phyloP scores from a whole-genome alignment of 2,797 vertebrate genomes.

The Brachymystax lenok region DNA sequence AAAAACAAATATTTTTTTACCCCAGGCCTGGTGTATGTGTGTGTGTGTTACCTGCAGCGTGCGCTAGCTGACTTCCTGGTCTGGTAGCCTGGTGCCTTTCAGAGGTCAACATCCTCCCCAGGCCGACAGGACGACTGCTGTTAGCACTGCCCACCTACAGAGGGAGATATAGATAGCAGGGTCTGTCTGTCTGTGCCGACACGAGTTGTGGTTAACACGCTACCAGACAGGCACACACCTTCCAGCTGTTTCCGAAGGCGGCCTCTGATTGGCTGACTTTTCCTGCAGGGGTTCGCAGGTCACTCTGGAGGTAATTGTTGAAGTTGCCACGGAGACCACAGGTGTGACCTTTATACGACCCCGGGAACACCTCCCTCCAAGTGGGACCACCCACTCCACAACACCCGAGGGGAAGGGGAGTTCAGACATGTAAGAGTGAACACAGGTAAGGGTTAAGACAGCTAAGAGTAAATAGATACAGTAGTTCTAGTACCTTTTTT shows the following conservation, averaged over 20 bases:
- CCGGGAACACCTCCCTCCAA: conserved; percentile 88
- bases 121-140: conserved; percentile 65
- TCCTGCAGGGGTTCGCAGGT: conserved; percentile 78
- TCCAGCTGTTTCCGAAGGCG: conserved; percentile 90
- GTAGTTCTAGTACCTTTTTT: conserved; percentile 75
- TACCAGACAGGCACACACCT: conserved; percentile 67
- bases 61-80: conserved; percentile 82
- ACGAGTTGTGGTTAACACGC: neutral
- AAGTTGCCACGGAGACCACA: conserved; percentile 93
- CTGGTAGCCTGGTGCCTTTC: conserved; percentile 83
- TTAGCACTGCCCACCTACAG: conserved; percentile 70
- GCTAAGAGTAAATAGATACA: neutral
- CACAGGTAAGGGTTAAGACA: neutral
- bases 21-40: neutral
- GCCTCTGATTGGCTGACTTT: conserved; percentile 77
- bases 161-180: neutral
- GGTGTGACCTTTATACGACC: conserved; percentile 80
- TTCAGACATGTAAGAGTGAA: too few species aligned
- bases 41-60: conserved; percentile 69
- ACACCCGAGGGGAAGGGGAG: conserved; percentile 67
- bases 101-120: conserved; percentile 80
- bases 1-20: too few species aligned
- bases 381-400: conserved; percentile 87
- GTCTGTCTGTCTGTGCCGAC: too few species aligned
- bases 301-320: conserved; percentile 87